phyloP scores from a whole-genome alignment of 2,888 invertebrate species.

The Lasioglossum calceatum region DNA sequence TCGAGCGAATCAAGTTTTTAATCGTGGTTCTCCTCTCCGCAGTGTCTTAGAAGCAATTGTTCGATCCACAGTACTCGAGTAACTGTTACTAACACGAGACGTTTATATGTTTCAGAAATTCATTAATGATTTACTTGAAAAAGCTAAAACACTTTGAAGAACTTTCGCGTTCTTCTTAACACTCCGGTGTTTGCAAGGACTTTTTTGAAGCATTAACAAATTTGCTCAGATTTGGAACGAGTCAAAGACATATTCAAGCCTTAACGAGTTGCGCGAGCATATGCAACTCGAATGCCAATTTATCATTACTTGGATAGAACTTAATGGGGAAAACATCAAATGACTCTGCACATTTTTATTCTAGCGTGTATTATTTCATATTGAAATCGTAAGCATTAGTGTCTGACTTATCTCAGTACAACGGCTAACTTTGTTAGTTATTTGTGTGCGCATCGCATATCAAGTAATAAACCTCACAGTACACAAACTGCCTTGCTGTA shows the following conservation, averaged over 20 bases:
- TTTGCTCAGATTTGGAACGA: slow-evolving; percentile 76
- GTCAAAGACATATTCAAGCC: slow-evolving; percentile 61
- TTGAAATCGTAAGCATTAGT: slow-evolving; percentile 69
- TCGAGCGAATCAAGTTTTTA: slow-evolving; percentile 9
- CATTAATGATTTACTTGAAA: slow-evolving; percentile 94
- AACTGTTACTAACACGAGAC: slow-evolving; percentile 45
- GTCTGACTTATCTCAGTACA: slow-evolving; percentile 62
- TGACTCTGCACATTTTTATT: slow-evolving; percentile 70
- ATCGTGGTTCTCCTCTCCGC: neutral
- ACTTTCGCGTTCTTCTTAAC: slow-evolving; percentile 51
- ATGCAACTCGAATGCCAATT: slow-evolving; percentile 51
- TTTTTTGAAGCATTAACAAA: slow-evolving; percentile 63
- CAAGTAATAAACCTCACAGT: slow-evolving; percentile 68
- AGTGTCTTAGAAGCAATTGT: neutral
- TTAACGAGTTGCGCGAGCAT: slow-evolving; percentile 40
- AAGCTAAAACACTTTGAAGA: slow-evolving; percentile 93
- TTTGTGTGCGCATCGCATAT: slow-evolving; percentile 70
- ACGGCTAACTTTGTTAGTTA: slow-evolving; percentile 66
- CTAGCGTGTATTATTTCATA: slow-evolving; percentile 72
- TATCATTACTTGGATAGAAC: slow-evolving; percentile 62
- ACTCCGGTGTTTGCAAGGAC: slow-evolving; percentile 58
- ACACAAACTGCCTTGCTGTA: slow-evolving; percentile 73
- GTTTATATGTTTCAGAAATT: slow-evolving; percentile 89
- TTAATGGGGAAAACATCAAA: slow-evolving; percentile 57
- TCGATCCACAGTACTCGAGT: neutral